Evolutionary conservation across 2,797 vertebrate species (phyloP).

Genomic region (Coranthus polyacanthus): DNA sequence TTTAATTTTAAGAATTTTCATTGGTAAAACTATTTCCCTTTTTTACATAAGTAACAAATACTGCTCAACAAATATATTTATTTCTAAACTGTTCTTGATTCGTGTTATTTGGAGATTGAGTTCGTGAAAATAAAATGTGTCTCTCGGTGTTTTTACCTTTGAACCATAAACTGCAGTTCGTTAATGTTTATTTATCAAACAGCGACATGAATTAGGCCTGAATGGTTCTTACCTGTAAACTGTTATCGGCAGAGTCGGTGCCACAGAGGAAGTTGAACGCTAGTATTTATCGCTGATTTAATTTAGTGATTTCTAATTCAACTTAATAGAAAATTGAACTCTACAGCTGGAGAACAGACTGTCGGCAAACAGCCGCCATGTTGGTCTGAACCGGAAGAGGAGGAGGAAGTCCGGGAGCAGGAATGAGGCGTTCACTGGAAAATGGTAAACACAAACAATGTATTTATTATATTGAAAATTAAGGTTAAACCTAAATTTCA

Average conservation of each 20-base stretch:
- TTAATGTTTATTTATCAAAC: no score
- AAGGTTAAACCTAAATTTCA: no score
- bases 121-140: no score
- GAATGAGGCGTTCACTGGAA: slow-evolving; percentile 44
- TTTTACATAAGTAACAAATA: no score
- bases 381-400: slow-evolving; percentile 52
- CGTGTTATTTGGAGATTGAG: no score
- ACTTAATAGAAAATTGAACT: background rate
- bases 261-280: background rate
- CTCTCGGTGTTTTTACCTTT: background rate
- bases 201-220: no score
- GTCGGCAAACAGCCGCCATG: slow-evolving; percentile 58
- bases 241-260: background rate
- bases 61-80: no score
- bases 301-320: background rate
- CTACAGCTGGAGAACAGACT: background rate
- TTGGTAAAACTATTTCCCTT: no score
- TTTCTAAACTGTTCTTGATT: no score
- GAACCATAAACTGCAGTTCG: background rate
- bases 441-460: accelerated
- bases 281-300: background rate
- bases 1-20: no score
- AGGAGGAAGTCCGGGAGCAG: slow-evolving; percentile 14
- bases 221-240: background rate
- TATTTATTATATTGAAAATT: no score